phyloP scores from a whole-genome alignment of 2,113 vertebrate species.

The Anolis sagrei region DNA sequence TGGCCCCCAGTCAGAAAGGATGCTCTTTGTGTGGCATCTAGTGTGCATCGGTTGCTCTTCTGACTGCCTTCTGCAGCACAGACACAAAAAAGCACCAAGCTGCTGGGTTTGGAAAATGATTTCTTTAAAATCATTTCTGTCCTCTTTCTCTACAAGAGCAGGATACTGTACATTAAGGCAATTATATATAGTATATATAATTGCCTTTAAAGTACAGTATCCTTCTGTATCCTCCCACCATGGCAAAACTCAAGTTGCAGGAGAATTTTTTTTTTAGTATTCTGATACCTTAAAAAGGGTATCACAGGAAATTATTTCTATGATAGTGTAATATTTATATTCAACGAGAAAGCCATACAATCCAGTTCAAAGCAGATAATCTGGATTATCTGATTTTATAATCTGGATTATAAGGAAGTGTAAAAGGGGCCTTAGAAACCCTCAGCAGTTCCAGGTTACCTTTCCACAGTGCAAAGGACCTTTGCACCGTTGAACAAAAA shows the following conservation, averaged over 20 bases:
- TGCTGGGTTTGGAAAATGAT: slow-evolving; percentile 34
- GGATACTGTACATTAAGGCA: background rate
- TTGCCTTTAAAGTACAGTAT: no score
- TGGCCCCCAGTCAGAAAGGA: slow-evolving; percentile 20
- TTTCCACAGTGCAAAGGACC: no score
- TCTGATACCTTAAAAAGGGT: slow-evolving; percentile 22
- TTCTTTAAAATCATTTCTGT: background rate
- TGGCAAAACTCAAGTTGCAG: slow-evolving; percentile 3
- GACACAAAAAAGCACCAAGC: background rate
- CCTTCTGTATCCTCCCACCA: slow-evolving; percentile 6
- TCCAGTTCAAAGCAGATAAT: no score
- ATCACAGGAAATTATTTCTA: background rate
- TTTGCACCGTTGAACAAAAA: no score
- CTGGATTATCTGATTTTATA: no score
- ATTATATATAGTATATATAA: background rate
- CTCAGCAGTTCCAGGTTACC: no score
- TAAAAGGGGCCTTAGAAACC: no score
- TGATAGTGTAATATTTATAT: background rate
- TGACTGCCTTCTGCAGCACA: slow-evolving; percentile 12
- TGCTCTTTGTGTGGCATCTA: slow-evolving; percentile 42
- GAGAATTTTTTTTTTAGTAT: slow-evolving; percentile 26
- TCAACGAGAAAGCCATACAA: no score
- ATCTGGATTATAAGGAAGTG: no score
- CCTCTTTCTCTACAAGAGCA: background rate
- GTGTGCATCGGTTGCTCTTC: slow-evolving; percentile 33